Conservation (phyloP, 2,888 invertebrate species). For the Melanophora roralis region DNA sequence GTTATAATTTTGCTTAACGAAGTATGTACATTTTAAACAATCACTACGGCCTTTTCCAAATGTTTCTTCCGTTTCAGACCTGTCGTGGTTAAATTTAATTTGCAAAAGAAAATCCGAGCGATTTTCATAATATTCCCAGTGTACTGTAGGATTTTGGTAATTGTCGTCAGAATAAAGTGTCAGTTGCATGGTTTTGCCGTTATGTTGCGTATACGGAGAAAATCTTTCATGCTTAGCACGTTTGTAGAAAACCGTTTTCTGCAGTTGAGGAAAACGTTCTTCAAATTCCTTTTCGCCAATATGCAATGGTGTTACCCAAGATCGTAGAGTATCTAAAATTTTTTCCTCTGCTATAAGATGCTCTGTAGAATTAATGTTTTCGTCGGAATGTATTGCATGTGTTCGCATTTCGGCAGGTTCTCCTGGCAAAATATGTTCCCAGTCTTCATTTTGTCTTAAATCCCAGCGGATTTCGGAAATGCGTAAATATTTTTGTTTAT, state of each 20-base stretch:
- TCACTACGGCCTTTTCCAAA: slow-evolving; percentile 84
- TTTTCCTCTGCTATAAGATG: slow-evolving; percentile 79
- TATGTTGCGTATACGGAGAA: slow-evolving; percentile 85
- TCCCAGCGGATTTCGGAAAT: slow-evolving; percentile 81
- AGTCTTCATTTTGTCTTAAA: slow-evolving; percentile 80
- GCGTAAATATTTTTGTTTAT: slow-evolving; percentile 80
- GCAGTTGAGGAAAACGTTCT: slow-evolving; percentile 85
- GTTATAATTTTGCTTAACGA: neutral
- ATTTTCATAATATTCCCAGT: slow-evolving; percentile 82
- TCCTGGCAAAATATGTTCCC: slow-evolving; percentile 86
- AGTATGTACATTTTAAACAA: slow-evolving; percentile 81
- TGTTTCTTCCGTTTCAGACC: slow-evolving; percentile 79
- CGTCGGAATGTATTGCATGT: slow-evolving; percentile 75
- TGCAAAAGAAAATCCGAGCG: slow-evolving; percentile 82
- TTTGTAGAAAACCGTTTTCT: slow-evolving; percentile 84
- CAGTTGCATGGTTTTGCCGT: slow-evolving; percentile 79
- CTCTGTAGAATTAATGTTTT: slow-evolving; percentile 77
- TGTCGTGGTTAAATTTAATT: slow-evolving; percentile 79
- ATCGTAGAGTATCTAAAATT: slow-evolving; percentile 86
- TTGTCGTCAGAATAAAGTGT: slow-evolving; percentile 69
- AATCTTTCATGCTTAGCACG: slow-evolving; percentile 86
- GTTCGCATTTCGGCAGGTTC: slow-evolving; percentile 80
- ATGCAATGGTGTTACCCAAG: slow-evolving; percentile 85
- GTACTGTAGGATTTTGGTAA: slow-evolving; percentile 71
- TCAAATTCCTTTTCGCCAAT: slow-evolving; percentile 81